Base-by-base conservation (phyloP, 2,797 vertebrate species). In the Lindbergichthys nudifrons region DNA sequence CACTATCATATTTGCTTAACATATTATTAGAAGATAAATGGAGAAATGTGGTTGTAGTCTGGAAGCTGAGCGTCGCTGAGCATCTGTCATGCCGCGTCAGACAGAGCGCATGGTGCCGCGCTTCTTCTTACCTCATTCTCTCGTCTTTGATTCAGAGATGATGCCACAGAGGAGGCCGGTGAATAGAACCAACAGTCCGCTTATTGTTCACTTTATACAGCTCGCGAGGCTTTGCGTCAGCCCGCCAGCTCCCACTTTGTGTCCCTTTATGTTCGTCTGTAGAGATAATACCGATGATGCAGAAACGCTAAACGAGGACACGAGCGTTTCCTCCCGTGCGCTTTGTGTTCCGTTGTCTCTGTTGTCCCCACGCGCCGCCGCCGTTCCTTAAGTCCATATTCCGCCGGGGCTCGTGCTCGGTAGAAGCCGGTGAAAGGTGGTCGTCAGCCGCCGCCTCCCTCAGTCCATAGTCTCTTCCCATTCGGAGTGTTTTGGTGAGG, bases 51-150 rank as follows among this genome's bases (percentile, higher is more conserved):
- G 73, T 70, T 73, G 65, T 0, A 74, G 57, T 50, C 54, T 46
- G 61, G 68, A 78, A 79, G 75, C 13, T 23, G 73, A 53, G 77
- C n/a, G 76, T 75, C 59, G 67, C 53, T 75, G 89, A 79, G 82
- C 86, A 87, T 90, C 87, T 86, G 89, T 86, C 85, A 87, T 87
- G 90, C 89, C 87, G 89, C 90, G 91, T 87, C 85, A 81, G 80
- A 84, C 75, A 10, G 79, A 90, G 88, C 91, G 91, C 87, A 71
- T 82, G 91, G 87, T 65, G 80, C 85, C 57, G 68, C 57, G 68
- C 71, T 76, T 78, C 78, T 42, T 84, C 94, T 95, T 94, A 95
- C 95, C 95, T 95, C 95, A 95, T 96, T 90, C 89, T 94, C 81
- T 70, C 72, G 78, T 81, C 87, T 79, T 79, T 80, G 84, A 62